Evolutionary conservation across 2,888 invertebrate genomes (phyloP), one percentile per base, ranked within the genome.

Genomic region (Lepidochrysops patricia): DNA sequence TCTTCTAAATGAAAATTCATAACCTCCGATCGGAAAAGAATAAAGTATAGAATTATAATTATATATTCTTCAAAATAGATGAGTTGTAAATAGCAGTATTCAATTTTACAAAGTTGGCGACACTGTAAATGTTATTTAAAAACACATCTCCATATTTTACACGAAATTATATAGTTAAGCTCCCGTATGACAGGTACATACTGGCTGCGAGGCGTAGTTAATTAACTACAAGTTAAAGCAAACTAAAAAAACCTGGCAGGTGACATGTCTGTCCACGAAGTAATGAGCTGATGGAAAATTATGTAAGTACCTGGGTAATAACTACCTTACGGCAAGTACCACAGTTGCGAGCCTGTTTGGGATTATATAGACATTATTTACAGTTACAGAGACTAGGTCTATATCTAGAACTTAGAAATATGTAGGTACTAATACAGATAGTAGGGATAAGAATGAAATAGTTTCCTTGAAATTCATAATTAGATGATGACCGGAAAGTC

Each of bases 221-320:
- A 43, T 43, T 43, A 19, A 19, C 43, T 43, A 43, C 43, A 43
- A 43, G 43, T 23, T 43, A 9, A n/a, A 23, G 19, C 0, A 43
- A 19, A 19, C 7, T 15, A 19, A 43, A 43, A 43, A 1, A 23
- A 23, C 9, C 43, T 23, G 43, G 43, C 43, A 43, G 43, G 43
- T 43, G 43, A 43, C 43, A 23, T 43, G 43, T 43, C 43, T 43
- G 43, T 43, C 43, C 19, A 23, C 43, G 43, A 43, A 43, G 43
- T 43, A 43, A 43, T 43, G 43, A 43, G 19, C 19, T 43, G 43
- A 43, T 23, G 43, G 43, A 19, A 9, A 19, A 43, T 19, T 43
- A 43, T 9, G 43, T 43, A 43, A 43, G 43, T 43, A 43, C 19
- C 19, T 4, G 43, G 9, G 4, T 43, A 43, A 23, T 43, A 23